A percentile compares a stretch with the other conserved stretches of the same genome.
phyloP scores from a whole-genome alignment of 2,113 vertebrate genomes.

The Poeciliopsis occidentalis region DNA sequence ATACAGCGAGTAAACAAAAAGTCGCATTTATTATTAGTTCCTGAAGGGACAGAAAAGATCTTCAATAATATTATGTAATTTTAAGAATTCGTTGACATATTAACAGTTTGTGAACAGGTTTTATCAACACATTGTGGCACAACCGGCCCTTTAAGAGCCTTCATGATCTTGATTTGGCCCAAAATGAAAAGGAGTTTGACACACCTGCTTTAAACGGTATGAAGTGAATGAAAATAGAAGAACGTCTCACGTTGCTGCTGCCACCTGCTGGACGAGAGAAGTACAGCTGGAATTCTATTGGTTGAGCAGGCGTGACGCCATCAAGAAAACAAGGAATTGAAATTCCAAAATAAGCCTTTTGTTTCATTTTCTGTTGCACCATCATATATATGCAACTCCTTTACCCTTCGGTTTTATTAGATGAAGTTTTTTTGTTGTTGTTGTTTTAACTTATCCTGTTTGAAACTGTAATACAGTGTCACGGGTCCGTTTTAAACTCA shows the following conservation, averaged over 20 bases:
- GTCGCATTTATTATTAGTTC: too few species aligned
- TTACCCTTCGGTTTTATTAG: background rate
- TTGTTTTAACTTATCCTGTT: background rate
- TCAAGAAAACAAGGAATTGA: conserved; percentile 36
- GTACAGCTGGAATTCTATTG: conserved; percentile 26
- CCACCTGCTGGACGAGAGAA: conserved; percentile 21
- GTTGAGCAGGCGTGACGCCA: conserved; percentile 29
- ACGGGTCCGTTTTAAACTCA: rapidly evolving
- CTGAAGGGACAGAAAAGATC: too few species aligned
- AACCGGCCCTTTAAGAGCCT: too few species aligned
- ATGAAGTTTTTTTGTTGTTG: conserved; percentile 15
- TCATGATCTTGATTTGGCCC: too few species aligned
- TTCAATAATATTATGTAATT: too few species aligned
- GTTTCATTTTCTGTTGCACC: conserved; percentile 10
- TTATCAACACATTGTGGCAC: too few species aligned
- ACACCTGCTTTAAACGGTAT: background rate
- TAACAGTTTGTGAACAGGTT: too few species aligned
- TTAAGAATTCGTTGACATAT: too few species aligned
- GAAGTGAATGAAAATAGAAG: background rate
- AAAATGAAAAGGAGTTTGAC: too few species aligned
- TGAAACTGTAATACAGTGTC: background rate
- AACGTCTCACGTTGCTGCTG: background rate
- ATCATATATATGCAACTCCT: background rate
- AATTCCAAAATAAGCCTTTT: background rate
- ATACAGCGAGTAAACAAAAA: too few species aligned